Evolutionary conservation across 1,140 invertebrate genomes (phyloP).

Genomic region (Drosophila setifemur): DNA sequence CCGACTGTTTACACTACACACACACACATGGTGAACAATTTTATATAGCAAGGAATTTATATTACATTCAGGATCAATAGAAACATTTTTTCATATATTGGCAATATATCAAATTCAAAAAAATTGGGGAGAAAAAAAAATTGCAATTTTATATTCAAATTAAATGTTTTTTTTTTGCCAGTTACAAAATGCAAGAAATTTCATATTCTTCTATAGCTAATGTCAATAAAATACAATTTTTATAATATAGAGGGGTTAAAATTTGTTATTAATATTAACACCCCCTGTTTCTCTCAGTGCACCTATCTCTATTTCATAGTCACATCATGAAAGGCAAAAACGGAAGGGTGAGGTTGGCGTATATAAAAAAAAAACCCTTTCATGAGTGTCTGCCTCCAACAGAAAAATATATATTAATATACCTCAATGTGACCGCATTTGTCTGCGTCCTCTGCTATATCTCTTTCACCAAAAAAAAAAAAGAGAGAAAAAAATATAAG

Average conservation of each 20-base stretch:
- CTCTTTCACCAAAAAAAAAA: neutral
- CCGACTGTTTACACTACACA: slow-evolving; percentile 49
- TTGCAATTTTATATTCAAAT: too few species aligned
- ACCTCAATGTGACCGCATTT: slow-evolving; percentile 72
- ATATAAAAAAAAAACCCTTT: slow-evolving; percentile 31
- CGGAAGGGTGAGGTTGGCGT: neutral
- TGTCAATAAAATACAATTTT: neutral
- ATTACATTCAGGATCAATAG: too few species aligned
- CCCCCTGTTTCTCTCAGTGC: neutral
- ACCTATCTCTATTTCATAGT: slow-evolving; percentile 45
- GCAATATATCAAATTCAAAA: too few species aligned
- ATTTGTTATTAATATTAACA: neutral
- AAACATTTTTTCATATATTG: too few species aligned
- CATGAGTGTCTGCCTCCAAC: slow-evolving; percentile 21
- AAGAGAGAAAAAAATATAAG: too few species aligned
- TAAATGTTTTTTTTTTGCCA: too few species aligned
- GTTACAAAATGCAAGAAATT: too few species aligned
- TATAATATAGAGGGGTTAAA: neutral
- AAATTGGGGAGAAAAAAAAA: too few species aligned
- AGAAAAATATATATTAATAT: slow-evolving; percentile 65
- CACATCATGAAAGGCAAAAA: slow-evolving; percentile 31
- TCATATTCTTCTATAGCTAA: too few species aligned
- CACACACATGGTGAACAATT: neutral
- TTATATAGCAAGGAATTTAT: too few species aligned
- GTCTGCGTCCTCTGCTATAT: slow-evolving; percentile 10